Conservation (phyloP, 2,797 vertebrate genomes). For the Columba guinea region DNA sequence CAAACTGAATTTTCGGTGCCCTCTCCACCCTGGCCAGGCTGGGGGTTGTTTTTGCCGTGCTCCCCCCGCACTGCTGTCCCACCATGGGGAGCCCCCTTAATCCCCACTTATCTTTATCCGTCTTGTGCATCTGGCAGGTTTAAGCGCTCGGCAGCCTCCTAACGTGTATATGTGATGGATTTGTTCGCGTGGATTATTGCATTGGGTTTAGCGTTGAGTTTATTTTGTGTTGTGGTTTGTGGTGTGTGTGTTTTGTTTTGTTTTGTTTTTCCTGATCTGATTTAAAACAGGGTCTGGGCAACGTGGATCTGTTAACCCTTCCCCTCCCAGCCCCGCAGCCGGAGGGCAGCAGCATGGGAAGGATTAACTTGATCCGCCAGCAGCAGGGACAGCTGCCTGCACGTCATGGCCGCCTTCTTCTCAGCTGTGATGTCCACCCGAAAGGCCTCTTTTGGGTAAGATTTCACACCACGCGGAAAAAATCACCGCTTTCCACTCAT, state of each 20-base stretch:
- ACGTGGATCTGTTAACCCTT: not conserved
- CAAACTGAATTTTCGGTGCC: not conserved
- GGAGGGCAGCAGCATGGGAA: not conserved
- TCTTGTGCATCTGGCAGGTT: slow-evolving; percentile 17
- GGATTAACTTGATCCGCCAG: not conserved
- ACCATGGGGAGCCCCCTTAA: not conserved
- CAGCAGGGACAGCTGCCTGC: too few relatives aligned
- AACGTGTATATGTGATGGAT: not conserved
- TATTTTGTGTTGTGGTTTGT: not conserved
- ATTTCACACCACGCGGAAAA: not conserved
- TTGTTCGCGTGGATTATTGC: not conserved
- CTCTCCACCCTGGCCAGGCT: not conserved
- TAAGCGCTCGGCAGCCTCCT: not conserved
- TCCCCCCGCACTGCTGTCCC: not conserved
- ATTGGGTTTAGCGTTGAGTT: not conserved
- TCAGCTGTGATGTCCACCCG: not conserved
- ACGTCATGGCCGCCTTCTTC: not conserved
- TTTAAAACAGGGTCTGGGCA: not conserved
- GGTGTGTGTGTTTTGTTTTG: too few relatives aligned
- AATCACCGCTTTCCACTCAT: accelerated
- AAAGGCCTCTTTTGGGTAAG: not conserved
- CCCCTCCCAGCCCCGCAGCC: not conserved
- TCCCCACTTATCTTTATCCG: not conserved
- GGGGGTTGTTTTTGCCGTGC: not conserved
- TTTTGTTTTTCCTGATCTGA: not conserved